Percentiles rank a stretch among this genome's conserved stretches.
Evolutionary conservation across 2,113 vertebrate species (phyloP).

Genomic region (Ophiodon elongatus): DNA sequence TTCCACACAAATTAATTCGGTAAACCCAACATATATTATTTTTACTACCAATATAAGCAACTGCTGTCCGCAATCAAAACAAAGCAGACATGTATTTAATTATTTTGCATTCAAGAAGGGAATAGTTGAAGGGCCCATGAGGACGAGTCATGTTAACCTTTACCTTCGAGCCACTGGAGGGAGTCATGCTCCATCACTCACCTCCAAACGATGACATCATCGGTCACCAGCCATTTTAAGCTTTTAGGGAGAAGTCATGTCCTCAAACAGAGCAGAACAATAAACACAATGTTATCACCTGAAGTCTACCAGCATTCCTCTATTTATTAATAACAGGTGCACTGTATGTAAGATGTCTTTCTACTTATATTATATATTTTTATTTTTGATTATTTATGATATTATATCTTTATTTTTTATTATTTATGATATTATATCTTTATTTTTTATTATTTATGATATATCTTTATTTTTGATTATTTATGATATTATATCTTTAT

Average conservation of each 20-base stretch:
- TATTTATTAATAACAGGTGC: not conserved
- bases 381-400: not conserved
- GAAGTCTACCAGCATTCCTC: not conserved
- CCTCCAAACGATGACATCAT: slow-evolving; percentile 46
- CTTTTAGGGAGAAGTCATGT: slow-evolving; percentile 4
- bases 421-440: not conserved
- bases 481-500: not conserved
- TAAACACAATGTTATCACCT: slow-evolving; percentile 5
- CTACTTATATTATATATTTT: not conserved
- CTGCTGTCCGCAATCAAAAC: not conserved
- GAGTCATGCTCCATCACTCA: slow-evolving; percentile 56
- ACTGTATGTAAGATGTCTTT: not conserved
- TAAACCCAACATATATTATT: too few species aligned
- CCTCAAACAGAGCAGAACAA: not conserved
- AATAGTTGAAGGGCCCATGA: not conserved
- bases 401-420: not conserved
- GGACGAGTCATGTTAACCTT: not conserved
- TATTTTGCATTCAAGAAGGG: not conserved
- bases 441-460: not conserved
- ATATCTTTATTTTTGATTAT: not conserved
- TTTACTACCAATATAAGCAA: not conserved
- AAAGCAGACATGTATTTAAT: too few species aligned
- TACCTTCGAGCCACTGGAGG: slow-evolving; percentile 58
- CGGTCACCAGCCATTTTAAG: slow-evolving; percentile 50
- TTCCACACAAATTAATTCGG: too few species aligned